These are phyloP conservation scores for Biston betularia DNA, from an alignment of 2,888 invertebrate species.

Conservation along the genomic window DNA sequence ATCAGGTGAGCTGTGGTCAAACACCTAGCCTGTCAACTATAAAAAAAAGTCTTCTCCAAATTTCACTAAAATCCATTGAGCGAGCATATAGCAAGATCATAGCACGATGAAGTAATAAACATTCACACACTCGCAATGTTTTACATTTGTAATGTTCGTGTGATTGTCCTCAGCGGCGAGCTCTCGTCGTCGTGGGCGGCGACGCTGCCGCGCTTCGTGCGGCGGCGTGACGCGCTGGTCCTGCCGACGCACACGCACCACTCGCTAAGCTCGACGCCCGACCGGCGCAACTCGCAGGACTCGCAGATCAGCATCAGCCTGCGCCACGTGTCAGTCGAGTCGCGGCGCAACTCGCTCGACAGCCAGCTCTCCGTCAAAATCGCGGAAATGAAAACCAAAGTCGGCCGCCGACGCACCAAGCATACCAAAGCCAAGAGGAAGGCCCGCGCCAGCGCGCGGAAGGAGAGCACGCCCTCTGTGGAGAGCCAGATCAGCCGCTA, in stretches of 20 bases:
- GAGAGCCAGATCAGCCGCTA: conserved; percentile 92
- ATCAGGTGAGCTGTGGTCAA: too few species aligned
- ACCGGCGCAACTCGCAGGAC: conserved; percentile 88
- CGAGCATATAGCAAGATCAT: too few species aligned
- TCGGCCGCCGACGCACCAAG: conserved; percentile 82
- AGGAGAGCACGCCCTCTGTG: conserved; percentile 92
- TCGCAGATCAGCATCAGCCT: conserved; percentile 92
- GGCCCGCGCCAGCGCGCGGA: conserved; percentile 73
- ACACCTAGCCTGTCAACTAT: too few species aligned
- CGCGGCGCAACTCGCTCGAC: conserved; percentile 94
- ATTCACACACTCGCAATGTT: too few species aligned
- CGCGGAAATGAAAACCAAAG: conserved; percentile 93
- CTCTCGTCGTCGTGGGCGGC: conserved; percentile 97
- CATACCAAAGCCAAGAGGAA: conserved; percentile 77
- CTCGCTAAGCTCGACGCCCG: conserved; percentile 85
- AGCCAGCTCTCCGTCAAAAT: conserved; percentile 95
- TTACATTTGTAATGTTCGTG: not conserved
- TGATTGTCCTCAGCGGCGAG: conserved; percentile 87
- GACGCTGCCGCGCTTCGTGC: conserved; percentile 94
- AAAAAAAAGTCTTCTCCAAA: too few species aligned
- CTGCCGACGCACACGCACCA: conserved; percentile 79
- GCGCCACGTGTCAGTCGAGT: conserved; percentile 94
- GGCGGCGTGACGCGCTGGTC: conserved; percentile 93
- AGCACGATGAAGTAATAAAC: too few species aligned
- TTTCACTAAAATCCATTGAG: too few species aligned